Percentiles rank a stretch among this genome's conserved stretches.
phyloP scores from a whole-genome alignment of 2,113 vertebrate genomes.

The Gymnorhina tibicen region DNA sequence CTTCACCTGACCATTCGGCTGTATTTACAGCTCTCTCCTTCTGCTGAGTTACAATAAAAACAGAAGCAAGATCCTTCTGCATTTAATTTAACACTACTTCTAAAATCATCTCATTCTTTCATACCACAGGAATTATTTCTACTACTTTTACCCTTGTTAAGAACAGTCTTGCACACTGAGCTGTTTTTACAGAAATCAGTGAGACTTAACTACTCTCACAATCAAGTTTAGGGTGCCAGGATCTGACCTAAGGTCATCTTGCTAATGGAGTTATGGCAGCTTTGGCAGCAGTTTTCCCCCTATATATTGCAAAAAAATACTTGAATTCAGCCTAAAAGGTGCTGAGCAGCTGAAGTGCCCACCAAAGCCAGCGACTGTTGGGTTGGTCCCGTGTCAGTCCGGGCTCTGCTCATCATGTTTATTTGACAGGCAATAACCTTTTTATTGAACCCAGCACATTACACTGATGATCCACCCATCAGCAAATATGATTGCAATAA shows the following conservation, averaged over 20 bases:
- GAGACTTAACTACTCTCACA: background rate
- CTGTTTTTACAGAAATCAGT: background rate
- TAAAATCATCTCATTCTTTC: background rate
- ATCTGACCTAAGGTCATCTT: background rate
- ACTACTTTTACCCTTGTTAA: background rate
- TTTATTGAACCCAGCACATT: constrained; percentile 47
- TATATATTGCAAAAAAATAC: background rate
- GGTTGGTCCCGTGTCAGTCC: background rate
- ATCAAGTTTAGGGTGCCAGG: background rate
- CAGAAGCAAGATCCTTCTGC: background rate
- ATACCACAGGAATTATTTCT: background rate
- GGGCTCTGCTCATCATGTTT: constrained; percentile 27
- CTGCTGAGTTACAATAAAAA: background rate
- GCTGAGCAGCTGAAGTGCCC: background rate
- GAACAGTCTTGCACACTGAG: background rate
- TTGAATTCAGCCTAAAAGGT: background rate
- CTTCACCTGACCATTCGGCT: background rate
- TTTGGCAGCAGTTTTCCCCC: background rate
- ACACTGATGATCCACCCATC: constrained; percentile 15
- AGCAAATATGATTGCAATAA: constrained; percentile 56
- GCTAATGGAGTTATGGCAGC: background rate
- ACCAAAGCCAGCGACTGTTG: background rate
- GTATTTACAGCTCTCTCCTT: background rate
- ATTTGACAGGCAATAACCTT: constrained; percentile 52
- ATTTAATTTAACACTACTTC: background rate